phyloP scores from a whole-genome alignment of 2,888 invertebrate genomes.

The Stenodera caucasica region DNA sequence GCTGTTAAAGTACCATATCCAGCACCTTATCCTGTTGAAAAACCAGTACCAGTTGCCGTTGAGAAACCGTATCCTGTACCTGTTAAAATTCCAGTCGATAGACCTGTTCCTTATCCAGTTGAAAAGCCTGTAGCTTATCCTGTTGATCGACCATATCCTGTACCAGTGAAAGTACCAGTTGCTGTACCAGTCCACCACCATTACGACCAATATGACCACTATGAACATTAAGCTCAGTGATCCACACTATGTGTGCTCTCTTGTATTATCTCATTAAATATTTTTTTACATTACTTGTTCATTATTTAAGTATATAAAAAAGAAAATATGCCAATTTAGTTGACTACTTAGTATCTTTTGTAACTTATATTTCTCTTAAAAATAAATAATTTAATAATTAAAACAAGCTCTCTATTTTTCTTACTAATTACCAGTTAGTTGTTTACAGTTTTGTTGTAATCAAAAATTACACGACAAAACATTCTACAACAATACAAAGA shows the following conservation, averaged over 20 bases:
- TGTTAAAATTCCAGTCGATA: conserved; percentile 63
- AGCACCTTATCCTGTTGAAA: conserved; percentile 67
- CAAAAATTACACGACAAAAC: conserved; percentile 8
- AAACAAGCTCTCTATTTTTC: neutral
- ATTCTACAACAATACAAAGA: neutral
- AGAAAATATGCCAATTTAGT: conserved; percentile 28
- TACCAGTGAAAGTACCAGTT: conserved; percentile 68
- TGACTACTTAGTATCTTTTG: conserved; percentile 20
- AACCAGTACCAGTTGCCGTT: conserved; percentile 69
- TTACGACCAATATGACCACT: conserved; percentile 21
- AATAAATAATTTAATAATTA: conserved; percentile 28
- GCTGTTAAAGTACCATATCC: conserved; percentile 66
- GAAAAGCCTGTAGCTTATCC: conserved; percentile 67
- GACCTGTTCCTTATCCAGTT: conserved; percentile 60
- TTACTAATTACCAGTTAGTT: too few relatives aligned
- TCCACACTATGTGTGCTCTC: conserved; percentile 46
- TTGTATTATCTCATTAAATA: conserved; percentile 34
- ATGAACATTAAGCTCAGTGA: conserved; percentile 36
- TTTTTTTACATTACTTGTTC: conserved; percentile 37
- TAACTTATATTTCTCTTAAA: conserved; percentile 25
- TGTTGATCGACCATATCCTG: conserved; percentile 56
- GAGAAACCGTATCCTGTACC: conserved; percentile 57
- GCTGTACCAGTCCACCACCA: conserved; percentile 41
- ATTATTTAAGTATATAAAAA: conserved; percentile 29
- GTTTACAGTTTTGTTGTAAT: neutral